Percentiles rank a stretch among this genome's conserved stretches.
These are phyloP conservation scores for Decapterus maruadsi DNA, from an alignment of 2,797 vertebrate species.

Conservation along the genomic window DNA sequence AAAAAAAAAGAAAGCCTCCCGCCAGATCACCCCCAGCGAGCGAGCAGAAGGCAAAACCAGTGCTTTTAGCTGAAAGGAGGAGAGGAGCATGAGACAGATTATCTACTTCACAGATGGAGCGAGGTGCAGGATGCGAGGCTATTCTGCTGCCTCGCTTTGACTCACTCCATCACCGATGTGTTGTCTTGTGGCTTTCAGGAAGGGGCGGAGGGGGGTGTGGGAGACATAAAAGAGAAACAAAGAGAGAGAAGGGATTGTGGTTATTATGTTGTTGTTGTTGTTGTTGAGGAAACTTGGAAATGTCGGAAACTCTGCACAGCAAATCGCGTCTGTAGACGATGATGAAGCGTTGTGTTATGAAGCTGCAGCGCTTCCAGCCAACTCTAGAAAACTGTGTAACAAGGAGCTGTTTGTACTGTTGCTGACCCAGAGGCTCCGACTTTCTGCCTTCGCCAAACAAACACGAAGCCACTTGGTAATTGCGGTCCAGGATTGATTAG, in stretches of 20 bases:
- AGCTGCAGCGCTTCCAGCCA: slow-evolving; percentile 42
- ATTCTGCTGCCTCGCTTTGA: slow-evolving; percentile 31
- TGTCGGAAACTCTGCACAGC: slow-evolving; percentile 45
- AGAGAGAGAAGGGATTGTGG: neutral
- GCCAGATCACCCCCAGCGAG: slow-evolving; percentile 15
- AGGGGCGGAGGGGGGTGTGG: neutral
- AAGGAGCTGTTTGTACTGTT: slow-evolving; percentile 39
- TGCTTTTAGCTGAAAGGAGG: slow-evolving; percentile 32
- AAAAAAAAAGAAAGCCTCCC: neutral
- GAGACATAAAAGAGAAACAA: neutral
- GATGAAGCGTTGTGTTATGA: slow-evolving; percentile 48
- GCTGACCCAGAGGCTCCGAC: slow-evolving; percentile 40
- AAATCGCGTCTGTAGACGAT: slow-evolving; percentile 42
- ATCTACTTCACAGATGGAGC: slow-evolving; percentile 41
- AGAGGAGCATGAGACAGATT: slow-evolving; percentile 37
- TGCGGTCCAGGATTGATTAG: slow-evolving; percentile 54
- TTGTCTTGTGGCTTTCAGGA: slow-evolving; percentile 29
- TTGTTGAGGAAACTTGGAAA: slow-evolving; percentile 34
- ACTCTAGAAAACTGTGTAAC: slow-evolving; percentile 29
- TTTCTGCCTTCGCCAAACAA: slow-evolving; percentile 40
- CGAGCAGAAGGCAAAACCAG: slow-evolving; percentile 24
- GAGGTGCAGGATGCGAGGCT: slow-evolving; percentile 25
- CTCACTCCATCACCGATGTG: slow-evolving; percentile 35
- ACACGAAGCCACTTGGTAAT: slow-evolving; percentile 38
- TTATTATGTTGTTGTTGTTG: slow-evolving; percentile 15